Conservation (phyloP, 2,113 vertebrate species). For the Dasyprocta punctata region DNA sequence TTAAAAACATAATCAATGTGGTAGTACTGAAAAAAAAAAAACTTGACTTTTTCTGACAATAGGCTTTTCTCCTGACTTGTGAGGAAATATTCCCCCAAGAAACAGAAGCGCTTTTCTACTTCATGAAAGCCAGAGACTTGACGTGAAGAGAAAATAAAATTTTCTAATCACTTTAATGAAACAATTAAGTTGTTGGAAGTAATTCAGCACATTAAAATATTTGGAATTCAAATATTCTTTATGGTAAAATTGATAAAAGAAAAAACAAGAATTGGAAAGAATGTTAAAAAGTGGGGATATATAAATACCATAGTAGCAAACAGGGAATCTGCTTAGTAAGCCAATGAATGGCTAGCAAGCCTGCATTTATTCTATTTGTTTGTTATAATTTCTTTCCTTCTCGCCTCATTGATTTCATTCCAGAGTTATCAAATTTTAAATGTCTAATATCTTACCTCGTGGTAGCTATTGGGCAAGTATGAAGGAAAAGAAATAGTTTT, state of each 20-base stretch:
- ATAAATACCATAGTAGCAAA: neutral
- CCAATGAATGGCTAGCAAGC: neutral
- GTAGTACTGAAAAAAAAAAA: neutral
- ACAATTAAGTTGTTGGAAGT: neutral
- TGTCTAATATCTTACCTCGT: neutral
- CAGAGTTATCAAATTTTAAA: neutral
- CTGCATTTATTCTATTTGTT: neutral
- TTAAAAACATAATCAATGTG: conserved; percentile 14
- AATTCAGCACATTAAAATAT: neutral
- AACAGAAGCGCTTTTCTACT: neutral
- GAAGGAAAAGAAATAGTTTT: neutral
- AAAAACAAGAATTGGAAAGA: conserved; percentile 39
- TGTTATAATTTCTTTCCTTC: neutral
- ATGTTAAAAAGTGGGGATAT: neutral
- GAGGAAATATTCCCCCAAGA: conserved; percentile 1
- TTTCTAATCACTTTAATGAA: neutral
- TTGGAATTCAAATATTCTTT: neutral
- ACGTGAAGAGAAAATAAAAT: conserved; percentile 17
- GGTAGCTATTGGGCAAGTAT: neutral
- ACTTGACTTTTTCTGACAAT: neutral
- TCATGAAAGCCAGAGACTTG: conserved; percentile 14
- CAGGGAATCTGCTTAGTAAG: neutral
- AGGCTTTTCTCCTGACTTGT: conserved; percentile 13
- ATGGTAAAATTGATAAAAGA: neutral
- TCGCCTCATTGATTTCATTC: neutral